These are phyloP conservation scores for Lepidostoma basale DNA, from an alignment of 1,140 invertebrate genomes.

Conservation along the genomic window DNA sequence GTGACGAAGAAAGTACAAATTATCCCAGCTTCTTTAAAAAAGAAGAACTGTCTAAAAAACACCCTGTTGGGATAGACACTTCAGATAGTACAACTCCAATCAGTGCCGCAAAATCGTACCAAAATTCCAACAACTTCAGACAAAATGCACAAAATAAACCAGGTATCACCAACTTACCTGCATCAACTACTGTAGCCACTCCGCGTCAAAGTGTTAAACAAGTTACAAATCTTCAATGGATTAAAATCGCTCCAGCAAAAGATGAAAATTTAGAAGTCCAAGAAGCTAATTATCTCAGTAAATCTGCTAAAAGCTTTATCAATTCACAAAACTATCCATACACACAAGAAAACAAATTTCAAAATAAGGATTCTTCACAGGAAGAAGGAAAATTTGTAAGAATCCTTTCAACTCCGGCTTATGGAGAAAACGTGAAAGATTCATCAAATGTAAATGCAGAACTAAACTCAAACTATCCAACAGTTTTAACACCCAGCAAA, in stretches of 20 bases:
- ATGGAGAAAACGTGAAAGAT: not conserved
- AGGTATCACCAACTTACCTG: not conserved
- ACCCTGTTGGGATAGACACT: too few relatives aligned
- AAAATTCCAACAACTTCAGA: not conserved
- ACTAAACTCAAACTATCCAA: too few relatives aligned
- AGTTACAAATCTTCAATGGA: not conserved
- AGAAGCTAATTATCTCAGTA: constrained; percentile 3
- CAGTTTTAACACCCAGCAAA: too few relatives aligned
- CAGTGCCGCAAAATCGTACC: too few relatives aligned
- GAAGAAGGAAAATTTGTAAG: not conserved
- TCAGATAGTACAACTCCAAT: too few relatives aligned
- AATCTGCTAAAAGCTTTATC: not conserved
- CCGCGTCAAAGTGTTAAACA: not conserved
- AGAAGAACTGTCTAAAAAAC: too few relatives aligned
- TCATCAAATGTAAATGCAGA: too few relatives aligned
- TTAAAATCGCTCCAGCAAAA: constrained; percentile 7
- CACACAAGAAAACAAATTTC: not conserved
- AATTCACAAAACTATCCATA: not conserved
- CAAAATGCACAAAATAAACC: not conserved
- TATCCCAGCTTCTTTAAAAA: too few relatives aligned
- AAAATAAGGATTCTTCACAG: not conserved
- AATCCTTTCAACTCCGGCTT: not conserved
- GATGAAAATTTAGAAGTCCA: not conserved
- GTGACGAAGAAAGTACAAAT: too few relatives aligned
- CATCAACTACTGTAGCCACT: not conserved